phyloP scores from a whole-genome alignment of 2,797 vertebrate species.

The Etheostoma perlongum region DNA sequence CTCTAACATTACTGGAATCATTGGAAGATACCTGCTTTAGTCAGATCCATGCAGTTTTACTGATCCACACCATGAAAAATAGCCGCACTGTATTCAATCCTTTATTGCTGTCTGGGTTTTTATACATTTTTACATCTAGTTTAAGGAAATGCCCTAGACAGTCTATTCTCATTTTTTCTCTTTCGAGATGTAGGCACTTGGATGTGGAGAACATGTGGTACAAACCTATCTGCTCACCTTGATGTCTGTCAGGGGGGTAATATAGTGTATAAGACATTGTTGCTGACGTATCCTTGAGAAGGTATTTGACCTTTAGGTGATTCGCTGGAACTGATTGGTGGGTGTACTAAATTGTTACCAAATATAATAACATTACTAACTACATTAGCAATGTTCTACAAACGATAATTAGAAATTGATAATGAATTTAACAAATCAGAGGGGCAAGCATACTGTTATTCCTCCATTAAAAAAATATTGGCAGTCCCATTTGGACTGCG shows the following conservation, averaged over 20 bases:
- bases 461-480: background rate
- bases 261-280: background rate
- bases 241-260: background rate
- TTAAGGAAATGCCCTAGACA: background rate
- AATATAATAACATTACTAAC: background rate
- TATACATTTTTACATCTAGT: background rate
- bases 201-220: background rate
- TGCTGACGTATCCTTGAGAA: background rate
- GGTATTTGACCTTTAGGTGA: background rate
- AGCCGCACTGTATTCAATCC: background rate
- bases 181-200: background rate
- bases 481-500: background rate
- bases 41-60: constrained; percentile 28
- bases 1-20: constrained; percentile 18
- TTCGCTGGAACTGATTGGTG: background rate
- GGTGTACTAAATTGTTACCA: background rate
- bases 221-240: background rate
- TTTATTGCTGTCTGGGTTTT: background rate
- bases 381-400: background rate
- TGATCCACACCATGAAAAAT: constrained; percentile 14
- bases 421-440: background rate
- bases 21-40: constrained; percentile 12
- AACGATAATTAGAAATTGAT: background rate
- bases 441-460: background rate
- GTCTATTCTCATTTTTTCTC: background rate